phyloP scores from a whole-genome alignment of 2,888 invertebrate genomes.

The Lamproptera curius region DNA sequence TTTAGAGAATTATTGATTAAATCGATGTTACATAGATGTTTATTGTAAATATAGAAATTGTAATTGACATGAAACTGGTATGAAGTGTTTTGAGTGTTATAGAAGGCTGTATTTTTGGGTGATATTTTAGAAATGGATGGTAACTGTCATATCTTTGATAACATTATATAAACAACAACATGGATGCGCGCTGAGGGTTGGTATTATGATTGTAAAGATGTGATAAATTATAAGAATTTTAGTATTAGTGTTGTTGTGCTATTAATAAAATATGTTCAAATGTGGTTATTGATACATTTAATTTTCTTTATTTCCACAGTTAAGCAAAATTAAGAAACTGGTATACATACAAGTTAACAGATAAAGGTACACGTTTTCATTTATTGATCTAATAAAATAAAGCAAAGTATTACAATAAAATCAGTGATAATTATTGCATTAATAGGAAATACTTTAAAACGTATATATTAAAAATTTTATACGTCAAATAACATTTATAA shows the following conservation, averaged over 20 bases:
- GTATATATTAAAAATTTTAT: no score
- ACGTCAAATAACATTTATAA: no score
- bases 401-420: no score
- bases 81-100: constrained; percentile 64
- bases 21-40: constrained; percentile 78
- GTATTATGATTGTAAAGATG: constrained; percentile 59
- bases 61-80: constrained; percentile 51
- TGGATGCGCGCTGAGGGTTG: constrained; percentile 36
- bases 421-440: no score
- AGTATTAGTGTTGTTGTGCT: constrained; percentile 77
- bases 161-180: constrained; percentile 49
- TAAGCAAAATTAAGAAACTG: not conserved
- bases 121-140: constrained; percentile 67
- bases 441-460: no score
- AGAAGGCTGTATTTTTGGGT: constrained; percentile 78
- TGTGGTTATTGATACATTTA: constrained; percentile 47
- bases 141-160: constrained; percentile 68
- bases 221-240: constrained; percentile 61
- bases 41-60: constrained; percentile 72
- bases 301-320: not conserved
- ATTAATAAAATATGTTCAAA: constrained; percentile 76
- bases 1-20: constrained; percentile 76
- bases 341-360: no score
- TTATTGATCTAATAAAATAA: no score
- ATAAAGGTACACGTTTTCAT: no score